Base-by-base conservation (phyloP, 2,888 invertebrate genomes). In the Venusia cambrica region DNA sequence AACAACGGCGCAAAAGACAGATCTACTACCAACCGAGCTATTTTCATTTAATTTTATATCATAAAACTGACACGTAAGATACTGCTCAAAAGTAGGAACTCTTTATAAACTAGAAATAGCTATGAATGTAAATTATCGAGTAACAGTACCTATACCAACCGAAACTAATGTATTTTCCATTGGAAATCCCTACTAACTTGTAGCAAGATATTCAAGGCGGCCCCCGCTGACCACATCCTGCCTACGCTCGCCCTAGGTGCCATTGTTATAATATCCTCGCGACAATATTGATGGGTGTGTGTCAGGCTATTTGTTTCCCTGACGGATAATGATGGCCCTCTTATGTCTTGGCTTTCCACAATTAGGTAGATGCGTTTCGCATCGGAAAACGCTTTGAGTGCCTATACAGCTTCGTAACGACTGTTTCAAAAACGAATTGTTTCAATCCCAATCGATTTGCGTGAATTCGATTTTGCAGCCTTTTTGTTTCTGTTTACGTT, bases 331-430 rank as follows among this genome's bases (percentile, higher is more conserved):
- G 51, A 51, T 51, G 51, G 28, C 25, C 45, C 50, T 48, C 51
- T 48, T 50, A 51, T 44, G 48, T 48, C 51, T 43, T 51, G 48
- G 51, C 45, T 51, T 48, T 42, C 51, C 45, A 51, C 51, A 51
- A 51, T 51, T 51, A 49, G 49, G 49, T 45, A 32, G 39, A 41
- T 41, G 38, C 43, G 48, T 48, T 45, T 35, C 41, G 41, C 51
- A 48, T 48, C 45, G 44, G 45, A 38, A 48, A 51, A 45, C 44
- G 36, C 27, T 51, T 40, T 22, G 37, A 31, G 41, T 10, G 26
- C 34, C 40, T 35, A 36, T 40, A 37, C 26, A 27, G 38, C 34
- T 33, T 32, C 29, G 35, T 41, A 41, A 45, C 39, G 39, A 38
- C 27, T 27, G 34, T 47, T 41, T 26, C 27, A 39, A 30, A 35